Evolutionary conservation across 2,113 vertebrate genomes (phyloP).

Genomic region (Phyllopteryx taeniolatus): DNA sequence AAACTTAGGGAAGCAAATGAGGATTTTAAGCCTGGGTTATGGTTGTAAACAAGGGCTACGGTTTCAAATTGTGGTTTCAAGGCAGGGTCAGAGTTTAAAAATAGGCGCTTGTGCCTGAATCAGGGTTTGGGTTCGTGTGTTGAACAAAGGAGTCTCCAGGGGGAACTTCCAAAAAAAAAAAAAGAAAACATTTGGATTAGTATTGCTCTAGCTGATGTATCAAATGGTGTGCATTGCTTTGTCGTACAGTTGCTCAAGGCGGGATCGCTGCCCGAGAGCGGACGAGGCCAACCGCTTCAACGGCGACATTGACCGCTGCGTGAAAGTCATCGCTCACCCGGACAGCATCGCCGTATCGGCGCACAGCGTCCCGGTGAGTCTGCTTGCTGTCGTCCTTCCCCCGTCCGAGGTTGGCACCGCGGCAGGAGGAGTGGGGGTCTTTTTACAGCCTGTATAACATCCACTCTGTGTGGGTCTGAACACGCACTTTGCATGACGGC

Average conservation of each 20-base stretch:
- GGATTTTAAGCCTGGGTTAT: no score
- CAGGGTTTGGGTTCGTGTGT: no score
- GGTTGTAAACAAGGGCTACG: no score
- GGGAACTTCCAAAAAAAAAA: no score
- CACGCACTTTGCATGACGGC: conserved; percentile 2
- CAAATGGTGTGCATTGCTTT: not conserved
- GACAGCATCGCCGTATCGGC: conserved; percentile 90
- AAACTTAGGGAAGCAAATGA: no score
- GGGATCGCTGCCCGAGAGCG: conserved; percentile 82
- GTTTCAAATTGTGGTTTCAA: no score
- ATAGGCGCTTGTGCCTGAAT: no score
- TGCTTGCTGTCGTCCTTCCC: conserved; percentile 11
- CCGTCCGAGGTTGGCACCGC: conserved; percentile 32
- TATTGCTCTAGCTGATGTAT: not conserved
- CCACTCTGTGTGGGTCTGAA: conserved; percentile 21
- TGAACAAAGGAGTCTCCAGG: no score
- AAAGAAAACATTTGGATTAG: no score
- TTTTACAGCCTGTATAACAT: conserved; percentile 11
- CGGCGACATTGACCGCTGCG: conserved; percentile 78
- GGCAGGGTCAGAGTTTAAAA: no score
- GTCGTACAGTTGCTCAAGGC: conserved; percentile 82
- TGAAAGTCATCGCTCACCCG: conserved; percentile 82
- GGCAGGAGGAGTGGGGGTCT: conserved; percentile 12
- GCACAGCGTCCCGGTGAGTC: conserved; percentile 80
- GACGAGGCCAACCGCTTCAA: conserved; percentile 84